Conservation (phyloP, 2,113 vertebrate genomes). For the Porphyrio hochstetteri region DNA sequence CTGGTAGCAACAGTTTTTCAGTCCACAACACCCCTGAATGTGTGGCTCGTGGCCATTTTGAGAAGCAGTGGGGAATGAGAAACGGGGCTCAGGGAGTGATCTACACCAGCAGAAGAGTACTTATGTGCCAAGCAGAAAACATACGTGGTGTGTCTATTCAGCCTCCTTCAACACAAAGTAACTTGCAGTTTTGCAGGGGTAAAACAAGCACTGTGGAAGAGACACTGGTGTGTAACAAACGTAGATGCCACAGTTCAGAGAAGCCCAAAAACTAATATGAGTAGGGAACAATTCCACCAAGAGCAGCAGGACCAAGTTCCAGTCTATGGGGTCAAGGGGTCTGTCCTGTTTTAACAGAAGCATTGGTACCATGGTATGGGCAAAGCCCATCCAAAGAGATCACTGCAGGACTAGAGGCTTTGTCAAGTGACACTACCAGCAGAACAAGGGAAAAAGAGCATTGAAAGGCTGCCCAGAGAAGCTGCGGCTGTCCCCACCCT, state of each 20-base stretch:
- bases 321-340: not conserved
- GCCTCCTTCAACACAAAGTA: not conserved
- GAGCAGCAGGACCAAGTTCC: not conserved
- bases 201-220: not conserved
- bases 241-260: not conserved
- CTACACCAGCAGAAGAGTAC: not conserved
- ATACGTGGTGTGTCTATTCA: not conserved
- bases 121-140: not conserved
- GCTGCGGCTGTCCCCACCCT: no score
- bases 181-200: not conserved
- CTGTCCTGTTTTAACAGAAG: not conserved
- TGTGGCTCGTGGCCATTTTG: not conserved
- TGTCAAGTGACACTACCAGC: not conserved
- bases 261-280: not conserved
- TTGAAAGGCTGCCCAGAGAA: not conserved
- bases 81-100: not conserved
- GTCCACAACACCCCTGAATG: not conserved
- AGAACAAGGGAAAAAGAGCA: not conserved
- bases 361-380: rapidly evolving
- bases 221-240: not conserved
- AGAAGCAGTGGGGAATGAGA: not conserved
- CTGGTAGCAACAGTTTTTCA: not conserved
- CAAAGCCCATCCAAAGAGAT: not conserved
- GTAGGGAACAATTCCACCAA: not conserved
- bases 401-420: not conserved